Base-by-base conservation (phyloP, 2,888 invertebrate species). In the Malachius bipustulatus region DNA sequence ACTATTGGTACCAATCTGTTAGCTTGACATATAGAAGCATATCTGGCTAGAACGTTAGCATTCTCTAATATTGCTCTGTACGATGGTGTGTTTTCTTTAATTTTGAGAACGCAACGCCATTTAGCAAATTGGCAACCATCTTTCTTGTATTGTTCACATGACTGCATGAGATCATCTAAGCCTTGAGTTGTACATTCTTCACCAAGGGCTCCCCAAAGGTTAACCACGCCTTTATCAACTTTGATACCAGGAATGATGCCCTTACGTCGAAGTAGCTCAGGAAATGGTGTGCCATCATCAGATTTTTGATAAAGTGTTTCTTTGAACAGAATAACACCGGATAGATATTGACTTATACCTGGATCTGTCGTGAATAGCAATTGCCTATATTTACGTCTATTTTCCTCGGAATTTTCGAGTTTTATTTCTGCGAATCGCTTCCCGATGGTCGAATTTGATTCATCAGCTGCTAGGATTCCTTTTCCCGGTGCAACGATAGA, bases 1-100 rank as follows among this genome's bases (percentile, higher is more conserved):
- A 96, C 94, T 59, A 96, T 96, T 27, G 96, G 96, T 30, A 96
- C 96, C 57, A 97, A 81, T 47, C 93, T 82, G 66, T 93, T 90
- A 56, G 82, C 79, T 67, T 87, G 87, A 65, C 91, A 93, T 65
- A 91, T 85, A 54, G 85, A 83, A 12, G 94, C 94, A 63, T 94
- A 94, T 50, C 94, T 82, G 19, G 94, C 94, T 52, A 94, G 70
- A 1, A 93, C 91, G 52, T 88, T 91, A 39, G 93, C 93, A 62
- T 91, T 93, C 65, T 93, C 93, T 59, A 82, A 48, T 62, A 94
- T 89, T 4, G 88, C 73, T 64, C 83, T 79, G 65, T 84, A 82
- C 33, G 88, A 85, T 0, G 94, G 94, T 1, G 82, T 89, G 68
- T 83, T 77, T 57, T 81, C 79, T 55, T 77, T 80, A 61, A 97